phyloP scores from a whole-genome alignment of 2,113 vertebrate genomes.

The Eulacestoma nigropectus region DNA sequence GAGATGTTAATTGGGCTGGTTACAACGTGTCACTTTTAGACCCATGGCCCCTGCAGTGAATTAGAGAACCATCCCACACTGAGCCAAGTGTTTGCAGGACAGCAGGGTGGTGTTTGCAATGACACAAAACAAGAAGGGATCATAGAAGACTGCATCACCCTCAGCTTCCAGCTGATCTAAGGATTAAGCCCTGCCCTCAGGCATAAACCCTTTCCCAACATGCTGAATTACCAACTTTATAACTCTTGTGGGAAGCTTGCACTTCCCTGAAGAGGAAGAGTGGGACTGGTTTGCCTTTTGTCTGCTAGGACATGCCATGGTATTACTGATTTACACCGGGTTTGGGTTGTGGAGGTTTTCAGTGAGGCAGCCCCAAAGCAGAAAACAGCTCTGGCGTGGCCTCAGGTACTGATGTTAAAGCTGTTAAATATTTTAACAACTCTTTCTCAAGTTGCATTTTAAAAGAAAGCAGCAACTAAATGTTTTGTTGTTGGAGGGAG shows the following conservation, averaged over 20 bases:
- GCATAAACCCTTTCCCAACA: not conserved
- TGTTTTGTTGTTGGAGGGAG: not conserved
- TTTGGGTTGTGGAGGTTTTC: not conserved
- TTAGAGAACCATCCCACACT: not conserved
- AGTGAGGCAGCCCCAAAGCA: not conserved
- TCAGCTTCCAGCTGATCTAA: not conserved
- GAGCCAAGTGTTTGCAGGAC: not conserved
- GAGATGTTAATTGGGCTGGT: not conserved
- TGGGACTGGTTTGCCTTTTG: not conserved
- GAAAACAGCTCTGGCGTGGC: not conserved
- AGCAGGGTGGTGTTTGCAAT: accelerated
- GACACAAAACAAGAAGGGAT: not conserved
- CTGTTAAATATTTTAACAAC: not conserved
- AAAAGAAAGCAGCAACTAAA: not conserved
- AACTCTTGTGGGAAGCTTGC: not conserved
- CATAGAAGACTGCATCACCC: accelerated
- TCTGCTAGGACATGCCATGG: not conserved
- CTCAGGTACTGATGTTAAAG: not conserved
- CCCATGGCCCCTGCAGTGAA: not conserved
- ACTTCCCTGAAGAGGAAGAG: not conserved
- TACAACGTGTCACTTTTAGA: not conserved
- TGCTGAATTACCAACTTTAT: not conserved
- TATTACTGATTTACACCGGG: accelerated
- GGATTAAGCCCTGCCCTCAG: not conserved
- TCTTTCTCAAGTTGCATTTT: not conserved